Conservation (phyloP, 2,113 vertebrate genomes). For the Oostethus manadensis region DNA sequence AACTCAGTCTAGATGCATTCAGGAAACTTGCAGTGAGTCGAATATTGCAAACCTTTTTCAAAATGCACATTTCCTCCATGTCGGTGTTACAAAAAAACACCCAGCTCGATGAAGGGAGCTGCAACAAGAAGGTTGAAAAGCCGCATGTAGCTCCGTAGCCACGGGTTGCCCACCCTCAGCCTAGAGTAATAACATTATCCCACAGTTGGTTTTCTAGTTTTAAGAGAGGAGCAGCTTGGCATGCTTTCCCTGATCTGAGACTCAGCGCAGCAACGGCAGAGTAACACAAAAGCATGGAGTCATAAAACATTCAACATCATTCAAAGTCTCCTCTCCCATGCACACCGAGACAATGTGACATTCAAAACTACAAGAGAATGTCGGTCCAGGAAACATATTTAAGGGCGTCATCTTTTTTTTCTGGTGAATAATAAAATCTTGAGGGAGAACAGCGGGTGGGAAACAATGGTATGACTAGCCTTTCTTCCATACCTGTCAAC, state of each 20-base stretch:
- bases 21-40: too few species aligned
- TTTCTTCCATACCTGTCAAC: neutral
- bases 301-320: slow-evolving; percentile 77
- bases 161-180: neutral
- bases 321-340: slow-evolving; percentile 57
- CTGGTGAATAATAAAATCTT: slow-evolving; percentile 35
- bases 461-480: slow-evolving; percentile 1
- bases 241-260: slow-evolving; percentile 27
- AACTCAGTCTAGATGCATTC: too few species aligned
- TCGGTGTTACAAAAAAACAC: too few species aligned
- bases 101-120: too few species aligned
- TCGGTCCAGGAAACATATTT: slow-evolving; percentile 53
- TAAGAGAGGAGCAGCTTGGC: neutral
- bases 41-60: too few species aligned
- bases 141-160: too few species aligned
- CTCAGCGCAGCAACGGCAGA: slow-evolving; percentile 36
- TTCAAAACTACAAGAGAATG: slow-evolving; percentile 63
- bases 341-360: slow-evolving; percentile 66
- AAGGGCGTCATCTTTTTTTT: slow-evolving; percentile 48
- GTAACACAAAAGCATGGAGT: slow-evolving; percentile 65
- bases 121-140: too few species aligned
- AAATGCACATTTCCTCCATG: too few species aligned
- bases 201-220: neutral
- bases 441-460: slow-evolving; percentile 24
- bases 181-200: slow-evolving; percentile 15